Evolutionary conservation across 92 coral and sea anemone genomes (phyloP), one percentile per base, ranked within the genome.

Genomic region (Porites divaricata): DNA sequence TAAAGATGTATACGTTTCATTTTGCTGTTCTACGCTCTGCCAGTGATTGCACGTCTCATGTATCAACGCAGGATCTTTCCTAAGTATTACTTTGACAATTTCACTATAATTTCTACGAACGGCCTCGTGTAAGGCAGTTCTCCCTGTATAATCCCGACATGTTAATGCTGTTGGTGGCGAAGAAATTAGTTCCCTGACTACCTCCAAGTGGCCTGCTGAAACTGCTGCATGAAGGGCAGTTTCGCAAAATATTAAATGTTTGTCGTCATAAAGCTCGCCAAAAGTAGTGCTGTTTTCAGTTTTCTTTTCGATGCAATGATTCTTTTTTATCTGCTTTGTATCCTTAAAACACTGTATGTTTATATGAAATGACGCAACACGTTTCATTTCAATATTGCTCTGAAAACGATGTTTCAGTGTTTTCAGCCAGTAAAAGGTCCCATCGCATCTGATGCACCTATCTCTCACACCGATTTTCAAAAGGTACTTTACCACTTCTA

Each of bases 211-310:
- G 21, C 71, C 74, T 45, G 75, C 63, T 1, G 86, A 78, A 23
- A 89, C 87, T 2, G 98, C 98, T 19, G 89, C 75, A 50, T 88
- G 84, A 9, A 94, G 86, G 6, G 95, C 93, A 20, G 98, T 89
- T 72, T 89, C 98, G 63, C 94, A 86, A 51, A 70, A 49, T 22
- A 91, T 53, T 45, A 82, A 75, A 63, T 85, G 90, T 23, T 50
- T 76, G 52, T 89, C 90, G 71, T 92, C 91, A 26, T 73, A 78
- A 41, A 90, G 70, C 22, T 72, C 79, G 8, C 77, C 85, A 48
- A 70, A 2, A 11, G 0, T 10, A 0, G 5, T 1, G 6, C 17
- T 9, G 51, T 6, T 19, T 41, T 7, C 21, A 2, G 41, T 2
- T 28, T 28, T 28, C 8, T 54, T 57, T 9, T 79, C 35, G 4